Base-by-base conservation (phyloP, 2,888 invertebrate species). In the Heliconius hortense region DNA sequence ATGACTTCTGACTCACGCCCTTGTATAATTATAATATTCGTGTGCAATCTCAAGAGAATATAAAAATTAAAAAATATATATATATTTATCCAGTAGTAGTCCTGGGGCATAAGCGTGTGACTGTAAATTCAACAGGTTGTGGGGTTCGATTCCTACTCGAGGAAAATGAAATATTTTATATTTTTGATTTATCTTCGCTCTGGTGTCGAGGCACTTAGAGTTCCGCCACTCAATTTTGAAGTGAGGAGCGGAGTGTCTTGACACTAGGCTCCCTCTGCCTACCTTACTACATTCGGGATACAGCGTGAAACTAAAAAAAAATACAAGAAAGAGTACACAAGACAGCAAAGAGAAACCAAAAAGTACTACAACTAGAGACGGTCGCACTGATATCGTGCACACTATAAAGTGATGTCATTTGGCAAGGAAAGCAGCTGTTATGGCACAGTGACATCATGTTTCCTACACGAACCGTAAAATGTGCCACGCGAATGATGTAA, bases 341-440 rank as follows among this genome's bases (percentile, higher is more conserved):
- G 76, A 74, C 60, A 78, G 74, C 72, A 76, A 48, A 48, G 43
- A 60, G 53, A 62, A 68, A 60, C 53, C 35, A 15, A 66, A 43
- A 76, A 68, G 53, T 48, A 31, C n/a, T 68, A 72, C 59, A 64
- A 77, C 63, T 76, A 76, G 31, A 75, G 76, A 77, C 68, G 70
- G 59, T 48, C 48, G 63, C 67, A 68, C 64, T 64, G 74, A 69
- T 76, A 79, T 78, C 78, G 77, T 79, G 74, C 76, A 77, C 79
- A 71, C 78, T 78, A 79, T 78, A 75, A 79, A 79, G 79, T 91
- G 87, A 91, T 89, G 91, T 91, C 87, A 90, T 82, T 88, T 90
- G 89, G 89, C 89, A 88, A 83, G 86, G 84, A 85, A 86, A 87
- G 81, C 79, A 76, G 73, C 79, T 80, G 80, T 75, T 56, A 75